Percentiles rank a stretch among this genome's conserved stretches.
phyloP scores from a whole-genome alignment of 2,888 invertebrate species.

The Augochlorella aurata region DNA sequence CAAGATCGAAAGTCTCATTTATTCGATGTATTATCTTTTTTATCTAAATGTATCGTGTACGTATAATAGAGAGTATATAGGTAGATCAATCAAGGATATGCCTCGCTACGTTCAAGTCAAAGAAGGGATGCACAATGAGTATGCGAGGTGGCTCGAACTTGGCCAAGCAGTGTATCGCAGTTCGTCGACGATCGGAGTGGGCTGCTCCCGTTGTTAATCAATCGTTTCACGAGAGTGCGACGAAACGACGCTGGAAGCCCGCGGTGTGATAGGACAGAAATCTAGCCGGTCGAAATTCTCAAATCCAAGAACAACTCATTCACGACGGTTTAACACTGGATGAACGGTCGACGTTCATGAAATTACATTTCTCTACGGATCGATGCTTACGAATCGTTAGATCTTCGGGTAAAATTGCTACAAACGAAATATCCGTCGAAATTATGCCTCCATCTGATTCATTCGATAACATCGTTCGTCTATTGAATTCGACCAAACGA shows the following conservation, averaged over 20 bases:
- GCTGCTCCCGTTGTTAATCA: conserved; percentile 3
- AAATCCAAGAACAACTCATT: too few relatives aligned
- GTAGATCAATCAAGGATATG: conserved; percentile 72
- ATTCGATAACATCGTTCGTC: too few relatives aligned
- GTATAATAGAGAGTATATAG: conserved; percentile 14
- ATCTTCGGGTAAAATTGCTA: too few relatives aligned
- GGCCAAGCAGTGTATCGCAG: conserved; percentile 66
- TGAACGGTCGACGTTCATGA: too few relatives aligned
- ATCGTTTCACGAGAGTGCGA: not conserved
- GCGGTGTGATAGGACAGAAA: not conserved
- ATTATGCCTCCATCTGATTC: too few relatives aligned
- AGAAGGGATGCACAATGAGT: conserved; percentile 82
- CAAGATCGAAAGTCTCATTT: conserved; percentile 65
- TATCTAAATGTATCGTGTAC: not conserved
- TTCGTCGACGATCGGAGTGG: conserved; percentile 33
- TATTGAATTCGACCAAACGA: too few relatives aligned
- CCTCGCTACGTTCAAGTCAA: conserved; percentile 77
- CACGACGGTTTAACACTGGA: too few relatives aligned
- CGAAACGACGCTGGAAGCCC: conserved; percentile 29
- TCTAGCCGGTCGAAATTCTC: too few relatives aligned
- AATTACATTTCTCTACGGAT: too few relatives aligned
- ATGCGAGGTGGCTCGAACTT: conserved; percentile 78
- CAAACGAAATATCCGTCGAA: too few relatives aligned
- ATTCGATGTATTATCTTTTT: conserved; percentile 26
- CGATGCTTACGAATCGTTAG: too few relatives aligned